A percentile compares a stretch with the other conserved stretches of the same genome.
Conservation (phyloP, 2,888 invertebrate genomes). For the Spatulosminthurus flaviceps region DNA sequence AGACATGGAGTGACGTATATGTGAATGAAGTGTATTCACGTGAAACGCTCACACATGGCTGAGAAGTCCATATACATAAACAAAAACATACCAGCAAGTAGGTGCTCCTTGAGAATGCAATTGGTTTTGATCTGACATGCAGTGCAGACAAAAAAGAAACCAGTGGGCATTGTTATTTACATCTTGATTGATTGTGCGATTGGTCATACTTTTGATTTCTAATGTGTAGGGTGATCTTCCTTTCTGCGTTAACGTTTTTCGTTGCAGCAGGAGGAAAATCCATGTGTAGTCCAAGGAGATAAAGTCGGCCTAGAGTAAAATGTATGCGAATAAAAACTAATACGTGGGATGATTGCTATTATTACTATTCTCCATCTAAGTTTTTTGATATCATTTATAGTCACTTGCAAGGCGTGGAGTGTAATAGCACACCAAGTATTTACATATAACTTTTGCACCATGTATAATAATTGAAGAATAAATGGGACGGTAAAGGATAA, state of each 20-base stretch:
- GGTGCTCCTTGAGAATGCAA: conserved; percentile 25
- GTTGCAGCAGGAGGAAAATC: conserved; percentile 20
- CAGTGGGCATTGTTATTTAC: conserved; percentile 46
- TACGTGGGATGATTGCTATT: conserved; percentile 3
- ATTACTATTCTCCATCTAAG: background rate
- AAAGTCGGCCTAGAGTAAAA: background rate
- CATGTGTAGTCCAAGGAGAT: conserved; percentile 14
- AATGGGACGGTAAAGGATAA: background rate
- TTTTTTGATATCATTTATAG: background rate
- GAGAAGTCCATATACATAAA: background rate
- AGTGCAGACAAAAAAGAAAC: conserved; percentile 37
- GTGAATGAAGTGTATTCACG: background rate
- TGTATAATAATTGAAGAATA: background rate
- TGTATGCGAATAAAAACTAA: conserved; percentile 13
- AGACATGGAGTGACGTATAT: too few relatives aligned
- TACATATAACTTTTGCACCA: background rate
- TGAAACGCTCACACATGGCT: background rate
- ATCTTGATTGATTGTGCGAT: conserved; percentile 44
- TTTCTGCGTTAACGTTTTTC: background rate
- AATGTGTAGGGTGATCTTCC: conserved; percentile 44
- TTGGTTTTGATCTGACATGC: conserved; percentile 34
- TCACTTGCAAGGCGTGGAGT: background rate
- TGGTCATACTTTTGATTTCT: conserved; percentile 36
- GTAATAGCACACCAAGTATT: background rate
- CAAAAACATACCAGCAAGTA: background rate